Percentiles rank a stretch among this genome's conserved stretches.
Evolutionary conservation across 2,888 invertebrate species (phyloP).

Genomic region (Drosophila kuntzei): DNA sequence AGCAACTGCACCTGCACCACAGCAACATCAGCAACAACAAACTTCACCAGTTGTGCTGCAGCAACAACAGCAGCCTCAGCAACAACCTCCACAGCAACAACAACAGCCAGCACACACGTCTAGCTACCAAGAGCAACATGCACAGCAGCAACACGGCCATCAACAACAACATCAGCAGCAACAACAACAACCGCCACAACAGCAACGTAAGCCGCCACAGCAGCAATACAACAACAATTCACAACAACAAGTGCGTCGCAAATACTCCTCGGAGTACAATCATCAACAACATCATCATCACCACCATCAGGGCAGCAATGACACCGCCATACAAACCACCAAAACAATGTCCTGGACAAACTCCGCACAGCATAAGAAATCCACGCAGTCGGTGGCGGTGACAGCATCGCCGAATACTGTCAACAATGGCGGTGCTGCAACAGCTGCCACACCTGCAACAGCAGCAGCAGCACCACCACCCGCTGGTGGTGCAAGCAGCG

Average conservation of each 20-base stretch:
- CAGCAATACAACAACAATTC: slow-evolving; percentile 67
- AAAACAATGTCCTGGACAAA: slow-evolving; percentile 86
- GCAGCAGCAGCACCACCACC: slow-evolving; percentile 22
- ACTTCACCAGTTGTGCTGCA: slow-evolving; percentile 80
- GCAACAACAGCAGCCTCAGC: slow-evolving; percentile 84
- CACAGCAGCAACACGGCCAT: slow-evolving; percentile 35
- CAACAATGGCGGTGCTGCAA: slow-evolving; percentile 77
- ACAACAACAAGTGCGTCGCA: slow-evolving; percentile 74
- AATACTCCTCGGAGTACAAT: slow-evolving; percentile 73
- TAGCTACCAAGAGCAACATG: slow-evolving; percentile 30
- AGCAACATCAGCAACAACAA: slow-evolving; percentile 58
- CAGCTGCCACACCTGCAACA: slow-evolving; percentile 26
- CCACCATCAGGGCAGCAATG: slow-evolving; percentile 68
- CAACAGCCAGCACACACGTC: slow-evolving; percentile 35
- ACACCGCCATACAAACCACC: slow-evolving; percentile 72
- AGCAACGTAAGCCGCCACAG: slow-evolving; percentile 56
- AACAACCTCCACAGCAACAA: slow-evolving; percentile 37
- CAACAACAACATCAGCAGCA: slow-evolving; percentile 53
- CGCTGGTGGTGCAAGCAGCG: slow-evolving; percentile 4
- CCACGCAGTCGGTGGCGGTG: slow-evolving; percentile 84
- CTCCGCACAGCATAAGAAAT: slow-evolving; percentile 86
- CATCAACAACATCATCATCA: slow-evolving; percentile 59
- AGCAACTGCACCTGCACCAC: slow-evolving; percentile 47
- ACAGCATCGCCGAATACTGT: slow-evolving; percentile 85
- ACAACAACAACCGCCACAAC: slow-evolving; percentile 57